These are phyloP conservation scores for Metopia argyrocephala DNA, from an alignment of 2,888 invertebrate species.

Conservation along the genomic window DNA sequence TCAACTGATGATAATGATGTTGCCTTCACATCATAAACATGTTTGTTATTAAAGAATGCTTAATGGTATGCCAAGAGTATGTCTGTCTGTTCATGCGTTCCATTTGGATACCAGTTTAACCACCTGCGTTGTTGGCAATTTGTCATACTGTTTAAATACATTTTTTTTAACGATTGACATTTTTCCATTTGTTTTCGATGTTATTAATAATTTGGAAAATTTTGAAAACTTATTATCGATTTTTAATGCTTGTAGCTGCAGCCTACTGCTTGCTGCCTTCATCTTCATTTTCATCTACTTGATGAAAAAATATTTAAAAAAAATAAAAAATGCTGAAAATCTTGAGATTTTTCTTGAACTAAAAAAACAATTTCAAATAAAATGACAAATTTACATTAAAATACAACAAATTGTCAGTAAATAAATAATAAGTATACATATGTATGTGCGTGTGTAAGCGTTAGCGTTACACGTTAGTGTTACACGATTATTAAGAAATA, in stretches of 20 bases:
- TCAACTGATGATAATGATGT: constrained; percentile 1
- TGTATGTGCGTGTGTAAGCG: not conserved
- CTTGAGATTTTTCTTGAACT: constrained; percentile 24
- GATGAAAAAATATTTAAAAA: not conserved
- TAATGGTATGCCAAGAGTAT: constrained; percentile 5
- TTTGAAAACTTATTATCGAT: constrained; percentile 44
- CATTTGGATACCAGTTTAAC: constrained; percentile 63
- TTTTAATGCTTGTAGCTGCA: constrained; percentile 9
- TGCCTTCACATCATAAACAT: constrained; percentile 47
- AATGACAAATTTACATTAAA: constrained; percentile 16
- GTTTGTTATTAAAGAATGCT: constrained; percentile 17
- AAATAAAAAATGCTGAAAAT: constrained; percentile 20
- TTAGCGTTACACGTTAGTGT: too few species aligned
- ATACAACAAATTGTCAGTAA: constrained; percentile 5
- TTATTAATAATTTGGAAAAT: constrained; percentile 36
- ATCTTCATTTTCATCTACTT: not conserved
- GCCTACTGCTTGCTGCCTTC: not conserved
- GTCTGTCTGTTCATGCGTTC: constrained; percentile 10
- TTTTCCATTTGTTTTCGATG: constrained; percentile 54
- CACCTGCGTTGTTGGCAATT: constrained; percentile 71
- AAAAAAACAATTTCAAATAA: constrained; percentile 7
- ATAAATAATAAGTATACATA: not conserved
- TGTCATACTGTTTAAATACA: constrained; percentile 76
- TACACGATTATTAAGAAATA: too few species aligned
- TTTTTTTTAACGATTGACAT: constrained; percentile 72